Evolutionary conservation across 2,888 invertebrate species (phyloP), one percentile per base, ranked within the genome.

Genomic region (Rhagonycha fulva): DNA sequence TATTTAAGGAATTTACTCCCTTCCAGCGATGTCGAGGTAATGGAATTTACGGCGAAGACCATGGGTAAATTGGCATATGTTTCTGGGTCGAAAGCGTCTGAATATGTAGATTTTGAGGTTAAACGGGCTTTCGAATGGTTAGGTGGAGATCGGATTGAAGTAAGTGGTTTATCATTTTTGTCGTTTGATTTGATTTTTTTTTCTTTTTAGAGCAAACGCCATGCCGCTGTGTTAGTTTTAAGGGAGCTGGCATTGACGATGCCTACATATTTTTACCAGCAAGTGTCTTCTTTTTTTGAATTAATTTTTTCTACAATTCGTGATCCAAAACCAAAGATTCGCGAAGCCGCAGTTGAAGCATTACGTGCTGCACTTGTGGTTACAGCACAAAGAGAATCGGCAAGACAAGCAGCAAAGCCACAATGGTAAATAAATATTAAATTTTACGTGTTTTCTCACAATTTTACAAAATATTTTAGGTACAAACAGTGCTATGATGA

Each of bases 91-190:
- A 97, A 96, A 87, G 95, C 98, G 30, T 96, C 97, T 0, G 98
- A 98, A 85, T 98, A 98, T 86, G 98, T 99, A n/a, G 98, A 98
- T 84, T 98, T 98, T 89, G 98, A 98, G 89, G 96, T 98, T 1
- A 97, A 97, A 87, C 91, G 96, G 84, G 97, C 98, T 1, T 95
- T 98, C 86, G 99, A 99, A 87, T 98, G 97, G 97, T 90, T 99
- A 5, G 94, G 94, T 26, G 95, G 95, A 70, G 98, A 97, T 83
- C 90, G 97, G 81, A 93, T 96, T 87, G 98, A 98, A 87, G 90
- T 90, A 84, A 68, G 67, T 61, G 32, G 67, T 11, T 32, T n/a
- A 0, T 12, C 12, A 12, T 9, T 24, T 74, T 47, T 72, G 72
- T 30, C 23, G 30, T 75, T 19, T 68, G 19, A 19, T 19, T 19